A percentile compares a stretch with the other conserved stretches of the same genome.
phyloP scores from a whole-genome alignment of 30 jellyfish, hydroid and myxozoan genomes.

The Nemopilema nomurai region DNA sequence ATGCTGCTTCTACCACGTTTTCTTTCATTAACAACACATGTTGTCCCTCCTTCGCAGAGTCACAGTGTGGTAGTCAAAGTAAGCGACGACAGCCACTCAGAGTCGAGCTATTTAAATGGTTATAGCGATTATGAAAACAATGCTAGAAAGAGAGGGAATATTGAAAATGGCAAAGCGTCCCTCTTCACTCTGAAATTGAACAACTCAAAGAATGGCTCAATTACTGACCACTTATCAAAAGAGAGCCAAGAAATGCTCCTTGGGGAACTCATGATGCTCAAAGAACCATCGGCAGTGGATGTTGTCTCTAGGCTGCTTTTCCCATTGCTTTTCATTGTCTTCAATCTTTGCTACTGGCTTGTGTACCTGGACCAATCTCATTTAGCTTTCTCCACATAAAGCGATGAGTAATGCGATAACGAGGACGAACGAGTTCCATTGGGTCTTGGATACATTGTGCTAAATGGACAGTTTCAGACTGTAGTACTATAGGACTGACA shows the following conservation, averaged over 20 bases:
- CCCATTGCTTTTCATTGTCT: slow-evolving; percentile 46
- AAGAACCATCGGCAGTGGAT: slow-evolving; percentile 57
- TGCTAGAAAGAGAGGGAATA: slow-evolving; percentile 28
- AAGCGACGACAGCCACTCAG: slow-evolving; percentile 31
- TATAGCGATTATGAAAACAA: slow-evolving; percentile 11
- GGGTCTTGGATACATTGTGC: not conserved
- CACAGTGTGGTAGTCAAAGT: slow-evolving; percentile 64
- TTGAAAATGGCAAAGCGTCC: slow-evolving; percentile 15
- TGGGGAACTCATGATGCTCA: slow-evolving; percentile 64
- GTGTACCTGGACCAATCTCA: slow-evolving; percentile 49
- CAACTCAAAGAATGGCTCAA: slow-evolving; percentile 11
- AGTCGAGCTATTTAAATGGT: slow-evolving; percentile 45
- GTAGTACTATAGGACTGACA: not conserved
- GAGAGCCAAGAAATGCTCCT: slow-evolving; percentile 60
- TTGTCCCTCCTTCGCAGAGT: slow-evolving; percentile 15
- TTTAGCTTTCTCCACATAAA: not conserved
- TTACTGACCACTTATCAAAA: slow-evolving; percentile 21
- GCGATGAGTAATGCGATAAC: not conserved
- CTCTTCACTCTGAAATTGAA: slow-evolving; percentile 23
- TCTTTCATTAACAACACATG: not conserved
- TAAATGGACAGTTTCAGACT: not conserved
- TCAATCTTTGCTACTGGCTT: slow-evolving; percentile 64
- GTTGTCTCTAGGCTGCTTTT: slow-evolving; percentile 52
- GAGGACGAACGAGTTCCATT: not conserved
- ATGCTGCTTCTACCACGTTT: no score